These are phyloP conservation scores for Poecile montanus DNA, from an alignment of 2,797 vertebrate genomes.

Conservation along the genomic window DNA sequence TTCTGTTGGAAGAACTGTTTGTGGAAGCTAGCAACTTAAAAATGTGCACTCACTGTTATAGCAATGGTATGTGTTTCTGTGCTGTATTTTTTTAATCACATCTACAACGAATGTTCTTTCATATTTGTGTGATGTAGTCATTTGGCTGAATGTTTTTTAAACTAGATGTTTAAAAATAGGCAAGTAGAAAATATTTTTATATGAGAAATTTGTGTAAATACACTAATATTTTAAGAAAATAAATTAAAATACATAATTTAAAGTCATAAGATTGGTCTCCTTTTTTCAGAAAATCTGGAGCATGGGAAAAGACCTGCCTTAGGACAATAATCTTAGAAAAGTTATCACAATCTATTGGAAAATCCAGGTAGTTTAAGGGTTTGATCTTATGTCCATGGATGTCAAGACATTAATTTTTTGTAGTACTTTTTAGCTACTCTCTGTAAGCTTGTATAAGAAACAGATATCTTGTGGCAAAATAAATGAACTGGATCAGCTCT, in stretches of 20 bases:
- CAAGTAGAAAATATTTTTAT: neutral
- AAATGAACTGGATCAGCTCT: neutral
- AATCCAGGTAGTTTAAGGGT: neutral
- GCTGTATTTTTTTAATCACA: constrained; percentile 4
- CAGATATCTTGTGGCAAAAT: neutral
- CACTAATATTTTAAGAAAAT: constrained; percentile 8
- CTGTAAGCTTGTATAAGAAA: neutral
- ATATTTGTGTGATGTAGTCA: neutral
- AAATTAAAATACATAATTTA: neutral
- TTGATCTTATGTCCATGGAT: neutral
- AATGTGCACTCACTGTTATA: constrained; percentile 27
- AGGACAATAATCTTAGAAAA: neutral
- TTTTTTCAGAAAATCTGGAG: neutral
- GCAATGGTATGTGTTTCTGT: constrained; percentile 25
- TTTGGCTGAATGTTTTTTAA: neutral
- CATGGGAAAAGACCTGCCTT: neutral
- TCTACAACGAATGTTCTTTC: constrained; percentile 24
- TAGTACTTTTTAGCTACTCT: neutral
- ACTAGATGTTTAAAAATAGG: neutral
- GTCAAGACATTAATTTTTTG: neutral
- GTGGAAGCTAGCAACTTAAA: constrained; percentile 27
- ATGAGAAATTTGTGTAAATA: constrained; percentile 20
- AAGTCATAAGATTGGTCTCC: neutral
- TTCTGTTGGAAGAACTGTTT: constrained; percentile 4
- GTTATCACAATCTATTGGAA: neutral